A percentile compares a stretch with the other conserved stretches of the same genome.
Conservation (phyloP, 2,888 invertebrate species). For the Anthrax anthrax region DNA sequence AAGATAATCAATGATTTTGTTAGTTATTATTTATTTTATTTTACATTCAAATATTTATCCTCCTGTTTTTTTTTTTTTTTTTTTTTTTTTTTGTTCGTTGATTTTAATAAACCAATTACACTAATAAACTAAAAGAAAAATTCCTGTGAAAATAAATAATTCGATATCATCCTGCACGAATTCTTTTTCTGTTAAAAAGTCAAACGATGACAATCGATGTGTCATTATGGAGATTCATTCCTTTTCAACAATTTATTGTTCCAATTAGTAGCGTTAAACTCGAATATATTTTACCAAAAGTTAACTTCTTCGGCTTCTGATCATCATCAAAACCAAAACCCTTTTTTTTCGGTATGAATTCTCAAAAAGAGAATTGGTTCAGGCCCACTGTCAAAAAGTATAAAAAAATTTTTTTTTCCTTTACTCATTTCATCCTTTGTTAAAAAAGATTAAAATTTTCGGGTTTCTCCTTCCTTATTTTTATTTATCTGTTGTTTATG, state of each 20-base stretch:
- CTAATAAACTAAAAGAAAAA: constrained; percentile 2
- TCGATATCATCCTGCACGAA: not conserved
- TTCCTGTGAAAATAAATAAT: constrained; percentile 5
- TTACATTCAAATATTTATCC: no score
- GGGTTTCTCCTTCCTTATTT: not conserved
- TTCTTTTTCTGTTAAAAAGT: not conserved
- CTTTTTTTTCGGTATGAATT: not conserved
- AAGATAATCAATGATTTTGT: no score
- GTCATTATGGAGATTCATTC: constrained; percentile 11
- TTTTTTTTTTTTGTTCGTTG: no score
- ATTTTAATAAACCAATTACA: constrained; percentile 2
- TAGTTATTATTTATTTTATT: no score
- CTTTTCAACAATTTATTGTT: constrained; percentile 8
- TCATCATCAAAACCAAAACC: not conserved
- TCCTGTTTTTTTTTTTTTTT: no score
- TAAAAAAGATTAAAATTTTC: not conserved
- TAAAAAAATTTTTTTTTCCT: not conserved
- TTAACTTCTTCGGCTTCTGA: not conserved
- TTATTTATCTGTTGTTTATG: no score
- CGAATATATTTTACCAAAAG: constrained; percentile 10
- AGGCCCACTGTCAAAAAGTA: not conserved
- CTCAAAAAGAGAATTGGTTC: not conserved
- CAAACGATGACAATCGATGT: constrained; percentile 9
- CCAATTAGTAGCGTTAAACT: constrained; percentile 10
- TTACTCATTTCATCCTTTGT: not conserved